Evolutionary conservation across 2,113 vertebrate genomes (phyloP).

Genomic region (Capra hircus): DNA sequence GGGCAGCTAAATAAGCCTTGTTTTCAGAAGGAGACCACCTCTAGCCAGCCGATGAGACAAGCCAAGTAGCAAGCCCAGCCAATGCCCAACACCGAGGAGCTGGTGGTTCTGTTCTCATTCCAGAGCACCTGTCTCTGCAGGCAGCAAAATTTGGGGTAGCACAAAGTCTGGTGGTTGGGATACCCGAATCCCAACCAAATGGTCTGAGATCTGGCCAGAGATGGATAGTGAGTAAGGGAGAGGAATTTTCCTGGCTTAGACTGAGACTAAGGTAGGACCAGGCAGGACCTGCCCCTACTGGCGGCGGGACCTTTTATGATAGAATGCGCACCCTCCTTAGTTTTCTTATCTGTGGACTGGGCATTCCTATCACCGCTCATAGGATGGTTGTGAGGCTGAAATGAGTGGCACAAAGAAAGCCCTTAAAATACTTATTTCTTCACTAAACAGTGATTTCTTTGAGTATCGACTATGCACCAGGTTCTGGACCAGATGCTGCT

Average conservation of each 20-base stretch:
- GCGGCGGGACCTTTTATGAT: no score
- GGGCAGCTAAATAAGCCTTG: neutral
- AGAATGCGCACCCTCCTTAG: accelerated
- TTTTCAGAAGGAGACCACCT: neutral
- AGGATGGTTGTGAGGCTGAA: neutral
- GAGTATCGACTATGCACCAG: neutral
- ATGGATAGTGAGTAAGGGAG: neutral
- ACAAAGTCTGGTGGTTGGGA: neutral
- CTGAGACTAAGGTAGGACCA: neutral
- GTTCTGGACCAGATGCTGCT: neutral
- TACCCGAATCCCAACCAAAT: neutral
- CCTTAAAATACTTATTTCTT: neutral
- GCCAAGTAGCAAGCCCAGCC: neutral
- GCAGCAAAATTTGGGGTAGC: no score
- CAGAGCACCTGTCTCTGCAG: neutral
- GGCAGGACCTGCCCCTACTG: neutral
- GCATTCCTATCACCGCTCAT: neutral
- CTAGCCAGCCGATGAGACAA: neutral
- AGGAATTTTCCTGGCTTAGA: neutral
- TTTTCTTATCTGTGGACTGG: neutral
- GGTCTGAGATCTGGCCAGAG: neutral
- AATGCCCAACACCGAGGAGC: neutral
- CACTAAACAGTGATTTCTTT: neutral
- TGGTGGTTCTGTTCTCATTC: neutral
- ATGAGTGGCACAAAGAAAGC: neutral